Percentiles rank a stretch among this genome's conserved stretches.
Conservation (phyloP, 2,888 invertebrate species). For the Aphodius sticticus region DNA sequence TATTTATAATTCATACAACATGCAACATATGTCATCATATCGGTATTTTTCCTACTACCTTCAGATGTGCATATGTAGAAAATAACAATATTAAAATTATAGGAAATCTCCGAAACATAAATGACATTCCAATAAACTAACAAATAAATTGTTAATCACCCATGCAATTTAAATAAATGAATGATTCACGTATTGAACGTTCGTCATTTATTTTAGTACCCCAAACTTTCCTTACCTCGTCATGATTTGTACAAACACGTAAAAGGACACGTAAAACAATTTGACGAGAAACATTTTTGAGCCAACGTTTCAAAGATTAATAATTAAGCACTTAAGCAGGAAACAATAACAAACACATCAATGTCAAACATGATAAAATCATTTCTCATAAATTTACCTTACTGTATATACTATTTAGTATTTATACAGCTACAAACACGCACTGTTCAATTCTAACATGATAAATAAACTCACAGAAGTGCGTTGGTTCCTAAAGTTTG, state of each 20-base stretch:
- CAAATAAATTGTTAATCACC: neutral
- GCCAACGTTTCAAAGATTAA: no score
- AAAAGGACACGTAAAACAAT: no score
- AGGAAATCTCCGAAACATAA: neutral
- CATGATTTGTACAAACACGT: no score
- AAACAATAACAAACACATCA: no score
- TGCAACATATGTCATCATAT: neutral
- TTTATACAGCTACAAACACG: neutral
- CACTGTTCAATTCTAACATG: neutral
- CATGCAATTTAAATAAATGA: neutral
- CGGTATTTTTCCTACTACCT: neutral
- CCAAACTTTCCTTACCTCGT: no score
- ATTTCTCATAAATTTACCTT: neutral
- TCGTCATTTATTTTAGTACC: neutral
- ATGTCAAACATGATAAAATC: neutral
- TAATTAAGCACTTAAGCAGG: no score
- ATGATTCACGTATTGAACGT: neutral
- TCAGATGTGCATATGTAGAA: neutral
- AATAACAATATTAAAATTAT: neutral
- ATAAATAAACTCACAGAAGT: neutral
- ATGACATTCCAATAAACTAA: neutral
- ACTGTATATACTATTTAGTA: neutral
- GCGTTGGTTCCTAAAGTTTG: neutral
- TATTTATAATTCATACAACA: no score
- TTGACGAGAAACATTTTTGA: no score